These are phyloP conservation scores for Chionodraco myersi DNA, from an alignment of 2,113 vertebrate genomes.

Conservation along the genomic window DNA sequence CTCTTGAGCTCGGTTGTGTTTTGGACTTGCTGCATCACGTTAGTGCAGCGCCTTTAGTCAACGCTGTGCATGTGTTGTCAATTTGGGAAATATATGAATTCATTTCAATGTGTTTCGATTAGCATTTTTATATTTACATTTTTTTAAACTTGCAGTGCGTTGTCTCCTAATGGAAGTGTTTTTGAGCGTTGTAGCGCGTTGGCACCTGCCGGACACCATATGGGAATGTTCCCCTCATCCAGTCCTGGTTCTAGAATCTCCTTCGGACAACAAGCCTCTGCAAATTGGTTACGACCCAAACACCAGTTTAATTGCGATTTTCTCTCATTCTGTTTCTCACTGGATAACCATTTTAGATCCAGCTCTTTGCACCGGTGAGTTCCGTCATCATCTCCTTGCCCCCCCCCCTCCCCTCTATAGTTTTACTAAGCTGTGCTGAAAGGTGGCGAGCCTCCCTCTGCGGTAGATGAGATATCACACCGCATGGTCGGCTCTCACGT, in stretches of 20 bases:
- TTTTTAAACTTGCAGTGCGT: no score
- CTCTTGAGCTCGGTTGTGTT: no score
- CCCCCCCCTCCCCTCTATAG: conserved; percentile 55
- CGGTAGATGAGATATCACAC: conserved; percentile 51
- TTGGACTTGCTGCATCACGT: no score
- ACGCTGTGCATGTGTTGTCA: no score
- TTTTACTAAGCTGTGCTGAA: conserved; percentile 70
- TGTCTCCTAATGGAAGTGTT: no score
- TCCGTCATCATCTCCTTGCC: conserved; percentile 81
- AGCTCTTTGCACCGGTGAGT: conserved; percentile 99
- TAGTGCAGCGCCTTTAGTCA: no score
- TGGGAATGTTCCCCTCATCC: conserved; percentile 16
- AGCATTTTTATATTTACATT: no score
- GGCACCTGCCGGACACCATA: no score
- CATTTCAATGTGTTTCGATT: no score
- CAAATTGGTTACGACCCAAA: conserved; percentile 29
- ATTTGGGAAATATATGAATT: no score
- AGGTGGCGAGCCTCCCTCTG: conserved; percentile 57
- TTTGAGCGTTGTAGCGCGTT: no score
- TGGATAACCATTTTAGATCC: conserved; percentile 98
- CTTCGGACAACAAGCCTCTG: conserved; percentile 26
- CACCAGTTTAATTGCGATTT: conserved; percentile 86
- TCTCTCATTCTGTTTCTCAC: conserved; percentile 92
- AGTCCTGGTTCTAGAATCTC: conserved; percentile 11
- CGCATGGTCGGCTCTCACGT: conserved; percentile 66